These are phyloP conservation scores for Eciton burchellii DNA, from an alignment of 1,140 invertebrate species.

Conservation along the genomic window DNA sequence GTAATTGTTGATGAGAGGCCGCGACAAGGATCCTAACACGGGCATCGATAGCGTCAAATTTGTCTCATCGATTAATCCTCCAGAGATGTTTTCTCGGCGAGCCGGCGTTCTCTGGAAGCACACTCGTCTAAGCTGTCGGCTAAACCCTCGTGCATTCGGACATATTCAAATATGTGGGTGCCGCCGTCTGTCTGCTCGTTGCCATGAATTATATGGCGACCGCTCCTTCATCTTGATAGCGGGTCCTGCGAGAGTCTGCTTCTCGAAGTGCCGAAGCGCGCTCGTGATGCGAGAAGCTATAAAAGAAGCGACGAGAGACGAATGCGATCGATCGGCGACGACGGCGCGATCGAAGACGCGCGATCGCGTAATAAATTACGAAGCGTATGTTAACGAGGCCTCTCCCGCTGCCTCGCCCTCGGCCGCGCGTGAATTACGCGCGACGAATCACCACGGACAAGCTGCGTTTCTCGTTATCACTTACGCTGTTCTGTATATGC, in stretches of 20 bases:
- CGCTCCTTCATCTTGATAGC: slow-evolving; percentile 39
- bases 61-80: slow-evolving; percentile 48
- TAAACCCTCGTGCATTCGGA: not conserved
- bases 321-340: too few species aligned
- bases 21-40: not conserved
- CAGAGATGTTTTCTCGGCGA: not conserved
- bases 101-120: slow-evolving; percentile 15
- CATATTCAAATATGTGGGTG: slow-evolving; percentile 14
- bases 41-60: slow-evolving; percentile 34
- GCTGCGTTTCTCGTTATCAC: too few species aligned
- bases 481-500: too few species aligned
- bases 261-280: not conserved
- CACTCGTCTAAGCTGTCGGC: too few species aligned
- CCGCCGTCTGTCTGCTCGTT: not conserved
- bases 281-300: too few species aligned
- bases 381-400: too few species aligned
- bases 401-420: too few species aligned
- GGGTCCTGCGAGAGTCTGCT: not conserved
- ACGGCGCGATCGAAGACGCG: too few species aligned
- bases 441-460: too few species aligned
- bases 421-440: too few species aligned
- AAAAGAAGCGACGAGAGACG: too few species aligned
- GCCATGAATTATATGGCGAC: slow-evolving; percentile 32
- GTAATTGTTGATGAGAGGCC: slow-evolving; percentile 62
- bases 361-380: too few species aligned